phyloP scores from a whole-genome alignment of 2,797 vertebrate species.

The Catamblyrhynchus diadema region DNA sequence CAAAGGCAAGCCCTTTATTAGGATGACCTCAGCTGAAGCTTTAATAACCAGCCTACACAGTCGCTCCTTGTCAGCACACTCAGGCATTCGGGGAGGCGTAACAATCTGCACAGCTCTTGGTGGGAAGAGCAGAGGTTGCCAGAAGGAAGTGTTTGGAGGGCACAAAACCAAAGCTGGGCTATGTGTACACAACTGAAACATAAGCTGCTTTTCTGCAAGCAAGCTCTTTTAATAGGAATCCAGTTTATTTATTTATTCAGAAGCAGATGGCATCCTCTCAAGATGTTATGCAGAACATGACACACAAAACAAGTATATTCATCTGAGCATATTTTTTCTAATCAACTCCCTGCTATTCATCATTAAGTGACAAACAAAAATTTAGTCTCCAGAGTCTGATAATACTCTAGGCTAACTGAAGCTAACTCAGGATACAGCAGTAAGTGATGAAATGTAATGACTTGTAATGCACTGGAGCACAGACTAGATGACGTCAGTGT shows the following conservation, averaged over 20 bases:
- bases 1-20: background rate
- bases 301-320: slow-evolving; percentile 56
- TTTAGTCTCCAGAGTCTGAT: slow-evolving; percentile 38
- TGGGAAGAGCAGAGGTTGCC: slow-evolving; percentile 33
- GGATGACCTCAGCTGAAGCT: background rate
- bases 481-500: slow-evolving; percentile 11
- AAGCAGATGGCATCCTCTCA: slow-evolving; percentile 64
- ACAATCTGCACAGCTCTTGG: background rate
- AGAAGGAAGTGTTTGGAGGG: slow-evolving; percentile 14
- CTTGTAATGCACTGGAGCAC: background rate
- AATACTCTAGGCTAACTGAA: slow-evolving; percentile 25
- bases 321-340: slow-evolving; percentile 62
- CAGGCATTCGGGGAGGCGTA: background rate
- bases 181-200: slow-evolving; percentile 25
- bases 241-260: slow-evolving; percentile 64
- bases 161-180: slow-evolving; percentile 12
- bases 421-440: slow-evolving; percentile 2
- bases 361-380: slow-evolving; percentile 61
- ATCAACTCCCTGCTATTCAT: slow-evolving; percentile 64
- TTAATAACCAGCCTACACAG: background rate
- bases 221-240: slow-evolving; percentile 46
- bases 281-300: slow-evolving; percentile 61
- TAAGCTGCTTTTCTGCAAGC: slow-evolving; percentile 57
- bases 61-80: slow-evolving; percentile 1
- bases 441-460: slow-evolving; percentile 43